A percentile compares a stretch with the other conserved stretches of the same genome.
phyloP scores from a whole-genome alignment of 2,888 invertebrate species.

The Rotaria macrura region DNA sequence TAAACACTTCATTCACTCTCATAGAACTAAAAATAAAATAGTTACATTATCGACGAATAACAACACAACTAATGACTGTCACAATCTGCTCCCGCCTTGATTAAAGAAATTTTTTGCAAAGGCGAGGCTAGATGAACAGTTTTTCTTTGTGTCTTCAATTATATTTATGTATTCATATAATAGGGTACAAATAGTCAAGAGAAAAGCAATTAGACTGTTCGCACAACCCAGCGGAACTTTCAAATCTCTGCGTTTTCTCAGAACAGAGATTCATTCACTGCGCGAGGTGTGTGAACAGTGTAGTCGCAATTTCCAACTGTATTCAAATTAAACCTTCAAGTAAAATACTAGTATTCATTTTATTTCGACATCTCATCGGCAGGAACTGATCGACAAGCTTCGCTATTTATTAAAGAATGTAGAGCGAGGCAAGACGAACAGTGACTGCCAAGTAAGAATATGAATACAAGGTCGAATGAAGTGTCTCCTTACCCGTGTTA shows the following conservation, averaged over 20 bases:
- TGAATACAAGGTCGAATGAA: too few species aligned
- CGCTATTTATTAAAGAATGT: not conserved
- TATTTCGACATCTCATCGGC: not conserved
- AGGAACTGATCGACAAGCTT: not conserved
- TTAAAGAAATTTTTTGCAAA: not conserved
- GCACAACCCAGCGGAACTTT: not conserved
- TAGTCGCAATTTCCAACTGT: not conserved
- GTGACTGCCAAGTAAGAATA: not conserved
- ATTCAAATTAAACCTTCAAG: too few species aligned
- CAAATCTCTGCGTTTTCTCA: too few species aligned
- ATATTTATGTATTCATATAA: not conserved
- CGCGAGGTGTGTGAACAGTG: slow-evolving; percentile 15
- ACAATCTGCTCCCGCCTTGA: not conserved
- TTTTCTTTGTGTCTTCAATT: not conserved
- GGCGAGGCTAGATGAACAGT: slow-evolving; percentile 15
- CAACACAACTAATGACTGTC: not conserved
- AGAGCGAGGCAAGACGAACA: slow-evolving; percentile 1
- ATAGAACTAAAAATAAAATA: too few species aligned
- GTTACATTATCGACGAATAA: not conserved
- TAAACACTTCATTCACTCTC: too few species aligned
- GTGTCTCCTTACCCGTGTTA: not conserved
- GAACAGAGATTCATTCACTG: not conserved
- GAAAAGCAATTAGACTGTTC: not conserved
- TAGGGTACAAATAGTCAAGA: too few species aligned
- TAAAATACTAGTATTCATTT: too few species aligned